A percentile compares a stretch with the other conserved stretches of the same genome.
Conservation (phyloP, 1,140 invertebrate genomes). For the Zaprionus gabonicus region DNA sequence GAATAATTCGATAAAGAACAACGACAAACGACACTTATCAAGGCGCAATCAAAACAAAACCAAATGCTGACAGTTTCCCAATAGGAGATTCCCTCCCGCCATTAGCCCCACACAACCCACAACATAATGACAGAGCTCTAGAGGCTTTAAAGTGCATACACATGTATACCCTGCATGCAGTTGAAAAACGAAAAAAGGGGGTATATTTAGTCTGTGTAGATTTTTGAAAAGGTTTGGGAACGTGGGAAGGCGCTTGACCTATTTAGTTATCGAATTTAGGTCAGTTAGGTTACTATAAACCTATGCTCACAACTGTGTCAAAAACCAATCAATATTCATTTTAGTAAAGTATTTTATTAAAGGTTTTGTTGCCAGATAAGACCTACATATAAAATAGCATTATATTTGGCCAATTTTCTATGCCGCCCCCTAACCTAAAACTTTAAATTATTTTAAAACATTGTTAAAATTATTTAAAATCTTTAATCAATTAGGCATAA, state of each 20-base stretch:
- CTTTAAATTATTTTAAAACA: neutral
- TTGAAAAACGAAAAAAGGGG: neutral
- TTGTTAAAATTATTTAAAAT: neutral
- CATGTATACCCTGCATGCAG: neutral
- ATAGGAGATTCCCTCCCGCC: neutral
- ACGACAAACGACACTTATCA: slow-evolving; percentile 65
- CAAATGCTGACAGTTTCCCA: slow-evolving; percentile 35
- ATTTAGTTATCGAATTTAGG: no score
- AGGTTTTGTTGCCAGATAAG: neutral
- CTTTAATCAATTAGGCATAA: neutral
- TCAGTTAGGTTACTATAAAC: no score
- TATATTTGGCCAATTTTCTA: neutral
- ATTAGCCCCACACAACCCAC: neutral
- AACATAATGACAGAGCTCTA: slow-evolving; percentile 21
- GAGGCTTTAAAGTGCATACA: slow-evolving; percentile 1
- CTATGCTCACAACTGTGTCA: neutral
- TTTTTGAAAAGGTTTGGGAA: neutral
- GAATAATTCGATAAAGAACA: slow-evolving; percentile 70
- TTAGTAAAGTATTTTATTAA: neutral
- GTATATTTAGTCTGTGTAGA: neutral
- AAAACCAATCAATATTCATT: neutral
- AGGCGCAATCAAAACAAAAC: slow-evolving; percentile 68
- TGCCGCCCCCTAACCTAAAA: neutral
- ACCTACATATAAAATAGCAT: neutral
- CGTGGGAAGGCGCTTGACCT: no score